These are phyloP conservation scores for Caenorhabditis brenneri DNA, from an alignment of 1,140 invertebrate genomes.

Conservation along the genomic window DNA sequence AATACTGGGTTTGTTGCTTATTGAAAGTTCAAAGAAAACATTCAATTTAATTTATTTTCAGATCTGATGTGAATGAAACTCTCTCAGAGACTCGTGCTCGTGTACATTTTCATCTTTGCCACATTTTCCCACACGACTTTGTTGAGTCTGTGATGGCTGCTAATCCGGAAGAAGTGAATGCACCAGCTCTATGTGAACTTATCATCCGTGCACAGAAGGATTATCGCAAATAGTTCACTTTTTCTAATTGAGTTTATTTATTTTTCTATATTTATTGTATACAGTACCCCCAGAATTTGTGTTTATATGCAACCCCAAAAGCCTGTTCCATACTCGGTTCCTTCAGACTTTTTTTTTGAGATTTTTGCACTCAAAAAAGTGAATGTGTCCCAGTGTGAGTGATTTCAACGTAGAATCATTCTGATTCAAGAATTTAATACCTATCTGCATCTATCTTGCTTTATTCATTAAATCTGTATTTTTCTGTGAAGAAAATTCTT, in stretches of 20 bases:
- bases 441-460: background rate
- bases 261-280: background rate
- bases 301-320: background rate
- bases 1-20: background rate
- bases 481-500: background rate
- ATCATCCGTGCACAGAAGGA: conserved; percentile 63
- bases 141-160: conserved; percentile 64
- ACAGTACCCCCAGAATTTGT: background rate
- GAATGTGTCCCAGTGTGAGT: background rate
- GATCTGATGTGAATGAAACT: background rate
- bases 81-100: background rate
- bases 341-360: background rate
- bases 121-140: conserved; percentile 47
- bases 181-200: conserved; percentile 63
- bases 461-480: background rate
- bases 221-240: conserved; percentile 46
- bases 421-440: conserved; percentile 25
- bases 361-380: background rate
- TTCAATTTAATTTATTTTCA: background rate
- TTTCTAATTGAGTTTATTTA: background rate
- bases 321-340: conserved; percentile 14
- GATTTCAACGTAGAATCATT: conserved; percentile 33
- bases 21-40: background rate
- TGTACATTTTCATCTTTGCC: conserved; percentile 59
- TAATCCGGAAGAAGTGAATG: conserved; percentile 62